Evolutionary conservation across 2,797 vertebrate genomes (phyloP), one percentile per base, ranked within the genome.

Genomic region (Phoebastria nigripes): DNA sequence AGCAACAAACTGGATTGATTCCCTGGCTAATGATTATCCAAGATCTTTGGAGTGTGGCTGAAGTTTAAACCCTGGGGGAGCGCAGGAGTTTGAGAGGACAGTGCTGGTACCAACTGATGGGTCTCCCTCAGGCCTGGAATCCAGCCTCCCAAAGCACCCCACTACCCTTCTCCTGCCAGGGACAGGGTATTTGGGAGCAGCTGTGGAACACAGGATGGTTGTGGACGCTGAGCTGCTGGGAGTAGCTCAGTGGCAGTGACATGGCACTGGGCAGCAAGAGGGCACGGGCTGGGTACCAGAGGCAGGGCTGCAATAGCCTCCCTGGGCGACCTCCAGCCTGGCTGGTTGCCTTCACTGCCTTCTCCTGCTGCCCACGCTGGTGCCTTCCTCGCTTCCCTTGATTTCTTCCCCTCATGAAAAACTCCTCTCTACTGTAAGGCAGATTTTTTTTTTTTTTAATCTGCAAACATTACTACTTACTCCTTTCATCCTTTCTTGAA

Each of bases 1-100:
- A 63, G 78, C 91, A 96, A 95, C 51, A 56, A 77, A 5, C 44
- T 47, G 33, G 11, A 47, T 92, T 59, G 85, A 91, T 90, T 86
- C 65, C 47, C 65, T 83, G 46, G 83, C 73, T 97, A 95, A 97
- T 92, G 39, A 86, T 96, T 96, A 89, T 52, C 77, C 44, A 59
- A 71, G 62, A 39, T 87, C 74, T 91, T 94, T 85, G 63, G 33
- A 96, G 41, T 1, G 0, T 12, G 28, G 62, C 58, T 90, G 13
- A 93, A 91, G 39, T 96, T 97, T 93, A 95, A 96, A 85, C 82
- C 41, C 26, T 25, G 19, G 35, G 5, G 15, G 31, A 74, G 24
- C 1, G 1, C 51, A 70, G 37, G 18, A 62, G 16, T 59, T 62
- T 41, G 72, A 66, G 81, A 47, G 21, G 51, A 71, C 47, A 31